Base-by-base conservation (phyloP, 2,888 invertebrate species). In the Lasioglossum vierecki region DNA sequence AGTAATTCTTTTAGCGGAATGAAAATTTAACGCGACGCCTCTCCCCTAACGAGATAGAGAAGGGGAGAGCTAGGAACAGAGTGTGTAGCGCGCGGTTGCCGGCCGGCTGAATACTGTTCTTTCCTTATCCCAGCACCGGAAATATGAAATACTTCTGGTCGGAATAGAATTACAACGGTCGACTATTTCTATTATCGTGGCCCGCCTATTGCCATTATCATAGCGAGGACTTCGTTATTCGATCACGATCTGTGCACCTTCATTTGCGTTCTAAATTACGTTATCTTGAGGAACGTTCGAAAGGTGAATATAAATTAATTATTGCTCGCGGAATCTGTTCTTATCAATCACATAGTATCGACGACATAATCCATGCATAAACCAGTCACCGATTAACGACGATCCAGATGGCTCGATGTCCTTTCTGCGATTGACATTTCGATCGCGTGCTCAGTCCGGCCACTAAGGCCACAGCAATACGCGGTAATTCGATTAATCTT, bases 401-500 rank as follows among this genome's bases (percentile, higher is more conserved):
- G 57, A 70, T 71, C 74, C 30, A 46, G 22, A 4, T 35, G 57
- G 41, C 44, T 39, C 35, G 57, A 63, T 73, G 72, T 77, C 80
- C 83, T 85, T 87, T 82, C 76, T 71, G 78, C 76, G 68, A 70
- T 79, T 85, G 90, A 86, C 86, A 76, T 79, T 84, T 84, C 82
- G 85, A 85, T 78, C 81, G 80, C 71, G 18, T 75, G 71, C 68
- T 72, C 63, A 46, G 72, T 15, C 63, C 70, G 63, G 57, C 73
- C 82, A 72, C 63, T 72, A 76, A 86, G 49, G 80, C 74, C 63
- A 18, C 66, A 63, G 79, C 83, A 85, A 86, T 84, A 77, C 81
- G 49, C 46, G 74, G 72, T 87, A 87, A 90, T 88, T 91, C 79
- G 86, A 91, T 89, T 88, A 87, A 89, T 87, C 86, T 77, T 63